Percentiles rank a stretch among this genome's conserved stretches.
These are phyloP conservation scores for Corythornis vintsioides DNA, from an alignment of 2,113 vertebrate genomes.

Conservation along the genomic window DNA sequence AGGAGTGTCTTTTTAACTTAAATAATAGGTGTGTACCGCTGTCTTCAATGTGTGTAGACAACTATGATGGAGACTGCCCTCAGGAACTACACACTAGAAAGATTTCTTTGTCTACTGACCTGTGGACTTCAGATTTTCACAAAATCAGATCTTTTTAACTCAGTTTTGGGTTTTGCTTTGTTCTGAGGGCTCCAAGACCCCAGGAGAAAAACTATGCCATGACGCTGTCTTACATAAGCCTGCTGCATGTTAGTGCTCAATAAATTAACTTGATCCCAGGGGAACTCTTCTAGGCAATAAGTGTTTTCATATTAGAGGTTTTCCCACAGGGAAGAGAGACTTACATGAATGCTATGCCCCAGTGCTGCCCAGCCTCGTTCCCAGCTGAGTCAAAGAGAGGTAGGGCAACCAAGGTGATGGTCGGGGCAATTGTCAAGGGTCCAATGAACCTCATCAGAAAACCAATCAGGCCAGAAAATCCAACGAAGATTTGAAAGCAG, in stretches of 20 bases:
- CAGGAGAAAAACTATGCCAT: neutral
- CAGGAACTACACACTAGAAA: neutral
- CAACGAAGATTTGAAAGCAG: conserved; percentile 90
- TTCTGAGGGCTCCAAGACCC: neutral
- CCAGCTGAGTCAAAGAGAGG: conserved; percentile 90
- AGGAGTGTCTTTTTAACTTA: neutral
- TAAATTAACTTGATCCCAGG: neutral
- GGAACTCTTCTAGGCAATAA: neutral
- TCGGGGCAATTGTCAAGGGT: conserved; percentile 95
- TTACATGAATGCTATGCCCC: conserved; percentile 90
- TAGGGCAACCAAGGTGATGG: conserved; percentile 90
- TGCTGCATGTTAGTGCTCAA: neutral
- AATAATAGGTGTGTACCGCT: neutral
- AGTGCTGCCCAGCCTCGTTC: conserved; percentile 86
- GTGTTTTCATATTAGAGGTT: neutral
- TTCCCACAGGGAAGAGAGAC: conserved; percentile 27
- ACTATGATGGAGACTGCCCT: neutral
- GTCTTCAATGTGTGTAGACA: neutral
- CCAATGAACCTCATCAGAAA: conserved; percentile 93
- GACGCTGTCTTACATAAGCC: neutral
- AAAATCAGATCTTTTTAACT: neutral
- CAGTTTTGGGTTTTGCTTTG: neutral
- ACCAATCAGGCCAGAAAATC: conserved; percentile 93
- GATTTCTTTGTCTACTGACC: neutral
- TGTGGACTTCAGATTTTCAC: neutral